These are phyloP conservation scores for Diorhabda carinulata DNA, from an alignment of 1,140 invertebrate genomes.

Conservation along the genomic window DNA sequence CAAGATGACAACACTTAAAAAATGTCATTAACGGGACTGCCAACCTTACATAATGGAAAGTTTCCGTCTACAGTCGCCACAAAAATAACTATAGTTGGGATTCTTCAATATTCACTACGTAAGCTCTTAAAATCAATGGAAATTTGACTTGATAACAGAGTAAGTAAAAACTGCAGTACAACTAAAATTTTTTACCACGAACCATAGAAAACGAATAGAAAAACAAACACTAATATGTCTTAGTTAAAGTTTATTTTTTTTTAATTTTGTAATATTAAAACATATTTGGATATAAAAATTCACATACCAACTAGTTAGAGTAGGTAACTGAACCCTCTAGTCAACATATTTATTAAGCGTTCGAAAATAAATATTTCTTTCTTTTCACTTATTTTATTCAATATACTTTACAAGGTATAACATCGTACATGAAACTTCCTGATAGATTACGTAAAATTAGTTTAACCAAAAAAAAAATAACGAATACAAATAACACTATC, in stretches of 20 bases:
- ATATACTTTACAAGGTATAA: slow-evolving; percentile 21
- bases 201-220: too few relatives aligned
- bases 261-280: slow-evolving; percentile 21
- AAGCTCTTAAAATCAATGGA: too few relatives aligned
- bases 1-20: too few relatives aligned
- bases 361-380: slow-evolving; percentile 21
- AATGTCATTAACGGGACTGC: too few relatives aligned
- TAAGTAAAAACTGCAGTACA: too few relatives aligned
- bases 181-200: not conserved
- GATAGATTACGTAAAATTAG: slow-evolving; percentile 18
- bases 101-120: too few relatives aligned
- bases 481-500: slow-evolving; percentile 18
- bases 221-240: not conserved
- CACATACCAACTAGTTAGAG: slow-evolving; percentile 13
- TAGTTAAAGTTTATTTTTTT: slow-evolving; percentile 9
- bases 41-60: too few relatives aligned
- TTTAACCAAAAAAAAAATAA: slow-evolving; percentile 15
- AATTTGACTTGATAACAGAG: too few relatives aligned
- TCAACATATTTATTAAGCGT: slow-evolving; percentile 10
- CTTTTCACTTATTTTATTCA: slow-evolving; percentile 23
- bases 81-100: too few relatives aligned
- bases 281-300: slow-evolving; percentile 22
- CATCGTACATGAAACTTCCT: slow-evolving; percentile 20
- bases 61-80: too few relatives aligned
- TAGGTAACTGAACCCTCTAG: slow-evolving; percentile 16